Conservation (phyloP, 2,888 invertebrate genomes). For the Ptilodon capucinus region DNA sequence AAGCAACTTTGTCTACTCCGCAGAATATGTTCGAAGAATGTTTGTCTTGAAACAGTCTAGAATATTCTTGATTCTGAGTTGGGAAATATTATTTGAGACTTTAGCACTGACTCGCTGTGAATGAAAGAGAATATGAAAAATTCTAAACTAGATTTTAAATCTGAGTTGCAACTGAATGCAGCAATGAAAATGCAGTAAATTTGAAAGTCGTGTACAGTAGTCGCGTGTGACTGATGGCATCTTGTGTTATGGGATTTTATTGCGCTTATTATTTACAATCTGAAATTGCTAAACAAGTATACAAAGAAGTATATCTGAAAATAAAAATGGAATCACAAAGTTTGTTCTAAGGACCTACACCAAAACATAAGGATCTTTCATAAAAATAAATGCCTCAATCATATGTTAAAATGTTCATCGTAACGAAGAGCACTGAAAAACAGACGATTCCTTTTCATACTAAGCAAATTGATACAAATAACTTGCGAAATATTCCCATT, state of each 20-base stretch:
- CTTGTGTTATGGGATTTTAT: neutral
- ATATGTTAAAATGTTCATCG: neutral
- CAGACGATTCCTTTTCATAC: constrained; percentile 20
- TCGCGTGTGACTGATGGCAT: neutral
- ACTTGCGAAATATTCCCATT: constrained; percentile 28
- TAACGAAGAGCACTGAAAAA: constrained; percentile 7
- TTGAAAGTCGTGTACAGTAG: neutral
- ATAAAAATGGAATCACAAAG: neutral
- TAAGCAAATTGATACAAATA: constrained; percentile 38
- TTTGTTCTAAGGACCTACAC: neutral
- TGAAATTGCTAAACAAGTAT: no score
- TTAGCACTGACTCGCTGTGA: constrained; percentile 6
- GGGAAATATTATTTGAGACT: constrained; percentile 16
- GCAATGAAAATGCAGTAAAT: neutral
- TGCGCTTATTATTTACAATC: neutral
- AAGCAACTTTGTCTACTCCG: constrained; percentile 19
- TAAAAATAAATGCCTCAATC: neutral
- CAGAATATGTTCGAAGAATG: constrained; percentile 31
- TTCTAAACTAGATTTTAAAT: constrained; percentile 12
- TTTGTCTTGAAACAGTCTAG: constrained; percentile 26
- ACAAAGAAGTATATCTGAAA: no score
- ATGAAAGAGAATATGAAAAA: constrained; percentile 12
- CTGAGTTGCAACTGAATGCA: neutral
- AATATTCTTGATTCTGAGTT: constrained; percentile 20
- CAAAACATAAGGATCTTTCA: neutral